Conservation (phyloP, 2,888 invertebrate species). For the Sinodicranocentrus sp. region DNA sequence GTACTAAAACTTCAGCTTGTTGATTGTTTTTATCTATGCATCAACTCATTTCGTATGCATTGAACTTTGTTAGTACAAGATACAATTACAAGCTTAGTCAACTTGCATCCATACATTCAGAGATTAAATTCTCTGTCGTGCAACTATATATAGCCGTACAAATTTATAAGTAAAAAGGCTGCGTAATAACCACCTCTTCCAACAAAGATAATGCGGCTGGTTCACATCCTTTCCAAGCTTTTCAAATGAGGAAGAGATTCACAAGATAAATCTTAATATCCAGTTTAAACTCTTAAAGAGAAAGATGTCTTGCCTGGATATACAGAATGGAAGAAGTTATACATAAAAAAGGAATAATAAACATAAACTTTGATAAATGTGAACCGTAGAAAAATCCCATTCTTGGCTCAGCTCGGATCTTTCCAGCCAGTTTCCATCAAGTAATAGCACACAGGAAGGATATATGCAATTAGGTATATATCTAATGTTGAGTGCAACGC, state of each 20-base stretch:
- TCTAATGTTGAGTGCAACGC: no score
- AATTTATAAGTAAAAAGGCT: neutral
- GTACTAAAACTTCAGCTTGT: no score
- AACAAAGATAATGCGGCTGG: constrained; percentile 32
- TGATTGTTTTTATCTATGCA: no score
- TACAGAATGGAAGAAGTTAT: constrained; percentile 3
- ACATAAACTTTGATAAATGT: constrained; percentile 32
- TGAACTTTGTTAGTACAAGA: no score
- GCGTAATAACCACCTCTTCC: neutral
- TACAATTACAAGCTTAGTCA: neutral
- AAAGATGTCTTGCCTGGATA: constrained; percentile 20
- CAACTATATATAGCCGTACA: neutral
- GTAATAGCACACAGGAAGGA: no score
- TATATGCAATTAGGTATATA: no score
- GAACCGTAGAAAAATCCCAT: constrained; percentile 15
- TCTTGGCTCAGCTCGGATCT: no score
- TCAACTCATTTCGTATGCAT: no score
- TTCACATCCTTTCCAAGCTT: constrained; percentile 27
- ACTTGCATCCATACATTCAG: neutral
- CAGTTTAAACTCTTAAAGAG: constrained; percentile 8
- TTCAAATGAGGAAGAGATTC: constrained; percentile 38
- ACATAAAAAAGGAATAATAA: constrained; percentile 30
- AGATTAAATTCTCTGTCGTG: neutral
- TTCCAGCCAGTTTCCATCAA: no score
- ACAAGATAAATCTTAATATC: constrained; percentile 27